phyloP scores from a whole-genome alignment of 2,113 vertebrate species.

The Seriola aureovittata region DNA sequence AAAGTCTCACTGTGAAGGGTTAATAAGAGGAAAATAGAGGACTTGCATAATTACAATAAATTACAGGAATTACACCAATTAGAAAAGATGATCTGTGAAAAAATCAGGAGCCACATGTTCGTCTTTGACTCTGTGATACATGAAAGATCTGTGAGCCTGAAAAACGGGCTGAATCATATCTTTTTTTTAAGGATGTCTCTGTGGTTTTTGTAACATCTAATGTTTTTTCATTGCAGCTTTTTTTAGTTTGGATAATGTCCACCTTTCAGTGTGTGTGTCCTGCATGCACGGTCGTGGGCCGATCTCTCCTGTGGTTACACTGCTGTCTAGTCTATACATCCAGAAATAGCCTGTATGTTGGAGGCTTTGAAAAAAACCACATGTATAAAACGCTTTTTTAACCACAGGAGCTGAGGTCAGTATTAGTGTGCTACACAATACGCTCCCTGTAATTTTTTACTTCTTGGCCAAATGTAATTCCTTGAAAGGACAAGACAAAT shows the following conservation, averaged over 20 bases:
- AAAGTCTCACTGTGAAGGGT: no score
- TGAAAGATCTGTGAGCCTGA: conserved; percentile 30
- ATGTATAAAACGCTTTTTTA: conserved; percentile 19
- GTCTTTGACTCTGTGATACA: not conserved
- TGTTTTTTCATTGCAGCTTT: conserved; percentile 23
- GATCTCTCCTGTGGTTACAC: conserved; percentile 50
- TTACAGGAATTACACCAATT: not conserved
- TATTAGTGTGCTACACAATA: conserved; percentile 17
- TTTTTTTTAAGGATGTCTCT: conserved; percentile 19
- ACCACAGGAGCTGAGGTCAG: conserved; percentile 25
- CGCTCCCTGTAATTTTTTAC: conserved; percentile 53
- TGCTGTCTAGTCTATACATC: conserved; percentile 43
- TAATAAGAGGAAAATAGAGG: no score
- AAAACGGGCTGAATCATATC: not conserved
- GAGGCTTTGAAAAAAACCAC: conserved; percentile 37
- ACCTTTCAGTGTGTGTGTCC: conserved; percentile 21
- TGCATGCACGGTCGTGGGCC: conserved; percentile 14
- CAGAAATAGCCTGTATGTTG: conserved; percentile 53
- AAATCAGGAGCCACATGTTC: no score
- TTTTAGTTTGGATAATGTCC: conserved; percentile 54
- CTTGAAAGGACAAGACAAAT: not conserved
- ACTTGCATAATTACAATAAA: not conserved
- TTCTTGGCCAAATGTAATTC: not conserved
- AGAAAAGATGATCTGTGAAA: no score
- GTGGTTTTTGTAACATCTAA: conserved; percentile 12